Conservation (phyloP, 1,140 invertebrate genomes). For the Xylocopa sonorina region DNA sequence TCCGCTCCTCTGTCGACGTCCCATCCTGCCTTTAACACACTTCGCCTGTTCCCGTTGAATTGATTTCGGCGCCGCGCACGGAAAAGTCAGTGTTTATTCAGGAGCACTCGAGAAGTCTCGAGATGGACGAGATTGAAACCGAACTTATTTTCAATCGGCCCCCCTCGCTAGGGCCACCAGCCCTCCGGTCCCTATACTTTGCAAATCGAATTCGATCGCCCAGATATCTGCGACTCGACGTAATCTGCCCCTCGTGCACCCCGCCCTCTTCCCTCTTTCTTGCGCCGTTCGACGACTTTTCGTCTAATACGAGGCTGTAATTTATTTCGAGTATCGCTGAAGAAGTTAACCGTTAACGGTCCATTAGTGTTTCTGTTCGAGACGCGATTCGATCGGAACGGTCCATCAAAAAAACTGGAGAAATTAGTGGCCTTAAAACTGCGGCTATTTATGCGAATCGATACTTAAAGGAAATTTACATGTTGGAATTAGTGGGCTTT, state of each 20-base stretch:
- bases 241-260: conserved; percentile 33
- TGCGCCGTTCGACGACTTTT: background rate
- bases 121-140: conserved; percentile 71
- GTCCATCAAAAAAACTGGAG: too few relatives aligned
- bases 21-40: conserved; percentile 59
- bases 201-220: conserved; percentile 67
- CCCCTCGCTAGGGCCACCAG: conserved; percentile 33
- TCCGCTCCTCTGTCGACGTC: conserved; percentile 13
- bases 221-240: conserved; percentile 44
- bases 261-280: conserved; percentile 13
- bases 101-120: conserved; percentile 46
- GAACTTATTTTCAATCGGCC: conserved; percentile 68
- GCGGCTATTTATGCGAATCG: too few relatives aligned
- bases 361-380: background rate
- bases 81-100: conserved; percentile 75
- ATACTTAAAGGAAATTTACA: background rate
- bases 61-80: conserved; percentile 54
- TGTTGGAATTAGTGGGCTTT: background rate
- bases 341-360: background rate
- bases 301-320: background rate
- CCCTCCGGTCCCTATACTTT: conserved; percentile 53
- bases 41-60: conserved; percentile 63
- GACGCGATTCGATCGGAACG: too few relatives aligned
- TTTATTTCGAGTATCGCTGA: conserved; percentile 32
- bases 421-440: too few relatives aligned